Percentiles rank a stretch among this genome's conserved stretches.
These are phyloP conservation scores for Drosophila barbarae DNA, from an alignment of 2,888 invertebrate genomes.

Conservation along the genomic window DNA sequence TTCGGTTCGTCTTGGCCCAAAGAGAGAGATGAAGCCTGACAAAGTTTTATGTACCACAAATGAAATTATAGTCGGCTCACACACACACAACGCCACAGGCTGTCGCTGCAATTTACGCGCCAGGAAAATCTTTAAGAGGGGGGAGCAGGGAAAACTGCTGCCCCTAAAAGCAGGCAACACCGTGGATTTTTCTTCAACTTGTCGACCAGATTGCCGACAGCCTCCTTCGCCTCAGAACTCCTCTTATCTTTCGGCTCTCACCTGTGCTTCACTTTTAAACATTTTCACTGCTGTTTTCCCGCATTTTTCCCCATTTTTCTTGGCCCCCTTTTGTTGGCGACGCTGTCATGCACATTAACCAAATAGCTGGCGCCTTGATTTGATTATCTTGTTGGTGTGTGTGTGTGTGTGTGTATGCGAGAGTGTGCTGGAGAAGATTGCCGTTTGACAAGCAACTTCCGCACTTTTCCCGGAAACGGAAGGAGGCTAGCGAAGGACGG, in stretches of 20 bases:
- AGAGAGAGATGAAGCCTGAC: slow-evolving; percentile 57
- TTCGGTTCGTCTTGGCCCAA: slow-evolving; percentile 15
- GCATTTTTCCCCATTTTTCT: neutral
- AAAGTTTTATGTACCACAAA: slow-evolving; percentile 73
- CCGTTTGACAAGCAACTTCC: slow-evolving; percentile 69
- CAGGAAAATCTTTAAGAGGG: slow-evolving; percentile 11
- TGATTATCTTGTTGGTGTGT: slow-evolving; percentile 62
- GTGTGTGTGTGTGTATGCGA: slow-evolving; percentile 13
- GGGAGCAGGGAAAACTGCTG: slow-evolving; percentile 39
- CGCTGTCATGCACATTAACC: slow-evolving; percentile 66
- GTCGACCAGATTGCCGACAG: neutral
- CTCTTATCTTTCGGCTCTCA: slow-evolving; percentile 57
- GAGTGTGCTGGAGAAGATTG: slow-evolving; percentile 46
- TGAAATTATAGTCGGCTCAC: slow-evolving; percentile 67
- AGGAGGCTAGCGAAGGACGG: slow-evolving; percentile 3
- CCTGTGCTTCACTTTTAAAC: slow-evolving; percentile 62
- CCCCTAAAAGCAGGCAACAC: slow-evolving; percentile 67
- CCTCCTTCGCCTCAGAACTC: slow-evolving; percentile 17
- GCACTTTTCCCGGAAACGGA: slow-evolving; percentile 45
- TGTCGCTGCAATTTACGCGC: slow-evolving; percentile 68
- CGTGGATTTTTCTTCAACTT: neutral
- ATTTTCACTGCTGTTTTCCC: slow-evolving; percentile 51
- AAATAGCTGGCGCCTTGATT: slow-evolving; percentile 73
- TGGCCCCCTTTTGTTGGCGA: slow-evolving; percentile 19
- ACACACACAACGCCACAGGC: slow-evolving; percentile 51